Conservation (phyloP, 2,113 vertebrate genomes). For the Gymnarchus niloticus region DNA sequence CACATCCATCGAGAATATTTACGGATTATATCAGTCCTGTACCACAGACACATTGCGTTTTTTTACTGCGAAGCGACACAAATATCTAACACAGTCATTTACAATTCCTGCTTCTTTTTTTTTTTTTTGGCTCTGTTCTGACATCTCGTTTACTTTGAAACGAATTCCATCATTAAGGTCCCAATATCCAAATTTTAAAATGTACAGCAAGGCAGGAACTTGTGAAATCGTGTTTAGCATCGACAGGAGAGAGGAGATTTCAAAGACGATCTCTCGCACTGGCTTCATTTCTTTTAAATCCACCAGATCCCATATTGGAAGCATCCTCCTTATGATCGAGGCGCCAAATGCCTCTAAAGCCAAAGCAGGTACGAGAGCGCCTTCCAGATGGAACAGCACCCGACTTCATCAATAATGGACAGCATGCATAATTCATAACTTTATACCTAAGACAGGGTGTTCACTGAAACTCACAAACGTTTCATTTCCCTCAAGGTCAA, state of each 20-base stretch:
- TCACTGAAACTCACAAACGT: background rate
- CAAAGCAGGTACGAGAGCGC: conserved; percentile 27
- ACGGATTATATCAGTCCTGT: background rate
- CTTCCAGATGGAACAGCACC: conserved; percentile 61
- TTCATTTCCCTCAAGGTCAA: conserved; percentile 3
- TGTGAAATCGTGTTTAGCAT: background rate
- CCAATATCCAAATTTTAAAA: background rate
- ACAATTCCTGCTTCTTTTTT: background rate
- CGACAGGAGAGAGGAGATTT: background rate
- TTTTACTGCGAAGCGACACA: background rate
- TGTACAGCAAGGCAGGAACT: background rate
- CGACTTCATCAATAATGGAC: conserved; percentile 67
- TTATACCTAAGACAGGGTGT: background rate
- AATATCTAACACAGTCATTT: background rate
- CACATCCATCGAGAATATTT: background rate
- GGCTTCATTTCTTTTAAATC: background rate
- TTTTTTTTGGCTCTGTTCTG: background rate
- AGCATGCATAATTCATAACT: conserved; percentile 60
- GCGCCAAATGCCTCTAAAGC: background rate
- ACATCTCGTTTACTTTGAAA: background rate
- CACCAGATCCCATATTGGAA: background rate
- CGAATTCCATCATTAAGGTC: background rate
- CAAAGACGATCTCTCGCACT: background rate
- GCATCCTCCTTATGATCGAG: too few relatives aligned
- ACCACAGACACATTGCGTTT: background rate